These are phyloP conservation scores for Hylyphantes graminicola DNA, from an alignment of 1,140 invertebrate genomes.

Conservation along the genomic window DNA sequence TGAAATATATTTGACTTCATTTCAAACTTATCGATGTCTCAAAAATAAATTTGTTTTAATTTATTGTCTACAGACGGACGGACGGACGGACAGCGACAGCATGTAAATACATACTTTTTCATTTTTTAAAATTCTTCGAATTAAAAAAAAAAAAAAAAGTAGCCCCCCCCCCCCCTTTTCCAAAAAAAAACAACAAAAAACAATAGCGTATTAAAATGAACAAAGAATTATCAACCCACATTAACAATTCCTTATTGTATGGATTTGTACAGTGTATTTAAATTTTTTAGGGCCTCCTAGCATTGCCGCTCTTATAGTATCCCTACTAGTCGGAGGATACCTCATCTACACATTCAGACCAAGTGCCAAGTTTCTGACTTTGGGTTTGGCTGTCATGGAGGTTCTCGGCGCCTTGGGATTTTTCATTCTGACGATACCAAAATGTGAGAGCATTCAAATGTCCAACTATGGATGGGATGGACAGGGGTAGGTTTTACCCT, in stretches of 20 bases:
- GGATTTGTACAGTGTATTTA: constrained; percentile 8
- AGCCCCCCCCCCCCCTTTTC: constrained; percentile 75
- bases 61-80: too few species aligned
- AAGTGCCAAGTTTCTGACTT: constrained; percentile 75
- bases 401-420: constrained; percentile 75
- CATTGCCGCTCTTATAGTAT: constrained; percentile 77
- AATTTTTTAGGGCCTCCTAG: constrained; percentile 69
- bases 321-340: constrained; percentile 76
- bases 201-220: constrained; percentile 62
- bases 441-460: constrained; percentile 70
- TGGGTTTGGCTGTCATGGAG: constrained; percentile 79
- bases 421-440: constrained; percentile 76
- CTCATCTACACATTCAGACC: constrained; percentile 78
- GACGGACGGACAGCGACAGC: too few species aligned
- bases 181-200: too few species aligned
- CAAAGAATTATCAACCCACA: neutral
- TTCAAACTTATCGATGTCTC: too few species aligned
- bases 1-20: too few species aligned
- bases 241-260: constrained; percentile 62
- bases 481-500: neutral
- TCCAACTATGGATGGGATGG: constrained; percentile 1
- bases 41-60: too few species aligned
- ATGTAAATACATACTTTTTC: too few species aligned
- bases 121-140: neutral
- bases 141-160: neutral